Percentiles rank a stretch among this genome's conserved stretches.
Evolutionary conservation across 2,113 vertebrate genomes (phyloP).

Genomic region (Spea multiplicata): DNA sequence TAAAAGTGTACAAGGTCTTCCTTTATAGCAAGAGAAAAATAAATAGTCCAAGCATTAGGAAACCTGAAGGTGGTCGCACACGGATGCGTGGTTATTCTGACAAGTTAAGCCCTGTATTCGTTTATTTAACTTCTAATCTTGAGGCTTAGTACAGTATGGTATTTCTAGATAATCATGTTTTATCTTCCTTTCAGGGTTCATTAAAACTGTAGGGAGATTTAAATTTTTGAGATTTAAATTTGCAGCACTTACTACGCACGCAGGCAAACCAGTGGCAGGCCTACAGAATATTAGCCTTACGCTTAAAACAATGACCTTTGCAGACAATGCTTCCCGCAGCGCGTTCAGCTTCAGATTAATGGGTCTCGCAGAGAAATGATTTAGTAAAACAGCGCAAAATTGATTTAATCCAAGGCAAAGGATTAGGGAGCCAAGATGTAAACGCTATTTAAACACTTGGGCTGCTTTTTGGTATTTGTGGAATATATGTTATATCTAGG

Average conservation of each 20-base stretch:
- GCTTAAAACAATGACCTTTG: background rate
- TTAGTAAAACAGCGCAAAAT: background rate
- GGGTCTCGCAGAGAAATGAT: background rate
- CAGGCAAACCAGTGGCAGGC: background rate
- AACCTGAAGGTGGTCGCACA: background rate
- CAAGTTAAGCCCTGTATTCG: background rate
- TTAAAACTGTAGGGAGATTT: background rate
- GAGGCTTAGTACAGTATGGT: background rate
- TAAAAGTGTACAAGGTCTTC: background rate
- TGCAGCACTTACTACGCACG: background rate
- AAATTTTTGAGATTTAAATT: background rate
- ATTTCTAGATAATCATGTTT: background rate
- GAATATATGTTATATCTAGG: too few species aligned
- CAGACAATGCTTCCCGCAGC: background rate
- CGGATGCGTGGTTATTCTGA: background rate
- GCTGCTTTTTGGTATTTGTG: too few species aligned
- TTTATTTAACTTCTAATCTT: background rate
- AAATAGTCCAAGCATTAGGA: background rate
- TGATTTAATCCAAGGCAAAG: background rate
- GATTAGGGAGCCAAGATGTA: background rate
- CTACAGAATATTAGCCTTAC: background rate
- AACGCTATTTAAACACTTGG: background rate
- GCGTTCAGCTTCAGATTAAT: background rate
- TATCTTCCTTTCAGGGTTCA: background rate
- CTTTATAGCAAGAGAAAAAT: conserved; percentile 2